phyloP scores from a whole-genome alignment of 2,797 vertebrate species.

The Kryptolebias ocellatus region DNA sequence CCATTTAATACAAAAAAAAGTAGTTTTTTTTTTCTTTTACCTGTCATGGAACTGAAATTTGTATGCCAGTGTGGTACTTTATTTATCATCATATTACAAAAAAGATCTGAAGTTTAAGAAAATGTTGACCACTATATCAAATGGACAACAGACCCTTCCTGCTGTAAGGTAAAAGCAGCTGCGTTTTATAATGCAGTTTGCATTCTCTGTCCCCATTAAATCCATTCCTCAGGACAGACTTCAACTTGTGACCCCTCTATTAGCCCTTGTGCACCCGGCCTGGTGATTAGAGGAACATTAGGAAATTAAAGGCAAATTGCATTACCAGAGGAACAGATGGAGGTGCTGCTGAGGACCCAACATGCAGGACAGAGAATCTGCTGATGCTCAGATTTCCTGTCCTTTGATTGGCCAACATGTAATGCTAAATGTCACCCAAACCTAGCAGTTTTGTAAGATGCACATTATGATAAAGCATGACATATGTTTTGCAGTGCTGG shows the following conservation, averaged over 20 bases:
- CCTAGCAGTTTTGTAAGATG: conserved; percentile 59
- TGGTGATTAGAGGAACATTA: conserved; percentile 86
- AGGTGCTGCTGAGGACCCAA: conserved; percentile 71
- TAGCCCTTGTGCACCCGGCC: conserved; percentile 77
- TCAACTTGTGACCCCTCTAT: conserved; percentile 82
- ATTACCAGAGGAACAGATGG: conserved; percentile 83
- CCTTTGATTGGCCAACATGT: conserved; percentile 46
- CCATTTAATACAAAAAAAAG: too few species aligned
- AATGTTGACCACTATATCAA: conserved; percentile 7
- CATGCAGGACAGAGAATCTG: conserved; percentile 71
- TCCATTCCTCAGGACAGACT: conserved; percentile 79
- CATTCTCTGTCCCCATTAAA: conserved; percentile 82
- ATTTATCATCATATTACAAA: conserved; percentile 4
- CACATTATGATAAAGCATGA: conserved; percentile 51
- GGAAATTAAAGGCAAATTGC: conserved; percentile 86
- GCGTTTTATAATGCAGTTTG: conserved; percentile 81
- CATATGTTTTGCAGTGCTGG: conserved; percentile 28
- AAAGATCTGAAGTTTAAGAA: conserved; percentile 15
- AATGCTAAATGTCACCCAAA: conserved; percentile 72
- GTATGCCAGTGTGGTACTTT: conserved; percentile 6
- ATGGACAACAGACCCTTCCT: conserved; percentile 21
- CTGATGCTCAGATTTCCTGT: conserved; percentile 72
- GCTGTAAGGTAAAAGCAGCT: conserved; percentile 60
- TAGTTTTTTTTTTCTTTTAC: not conserved
- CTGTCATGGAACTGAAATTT: not conserved